These are phyloP conservation scores for Dicroscelio sp. DNA, from an alignment of 2,888 invertebrate genomes.

Conservation along the genomic window DNA sequence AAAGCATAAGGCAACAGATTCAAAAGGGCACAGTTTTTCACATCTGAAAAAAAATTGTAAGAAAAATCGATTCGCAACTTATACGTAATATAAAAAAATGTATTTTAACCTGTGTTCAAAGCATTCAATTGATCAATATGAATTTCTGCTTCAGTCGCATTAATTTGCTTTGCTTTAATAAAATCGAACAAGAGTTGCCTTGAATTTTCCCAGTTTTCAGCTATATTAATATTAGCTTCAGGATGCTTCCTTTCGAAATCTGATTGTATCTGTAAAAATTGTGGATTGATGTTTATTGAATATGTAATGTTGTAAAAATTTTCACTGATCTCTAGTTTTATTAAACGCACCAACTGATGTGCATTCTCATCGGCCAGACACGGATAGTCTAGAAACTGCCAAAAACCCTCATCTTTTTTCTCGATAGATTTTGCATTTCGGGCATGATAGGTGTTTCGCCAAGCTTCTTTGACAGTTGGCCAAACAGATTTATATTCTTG, in stretches of 20 bases:
- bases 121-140: neutral
- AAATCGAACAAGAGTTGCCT: neutral
- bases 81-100: too few relatives aligned
- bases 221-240: neutral
- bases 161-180: constrained; percentile 3
- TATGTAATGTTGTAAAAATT: neutral
- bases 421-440: neutral
- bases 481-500: neutral
- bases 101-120: too few relatives aligned
- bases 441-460: constrained; percentile 1
- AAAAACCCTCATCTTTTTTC: constrained; percentile 10
- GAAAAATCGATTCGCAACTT: too few relatives aligned
- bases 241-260: neutral
- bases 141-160: neutral
- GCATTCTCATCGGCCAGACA: constrained; percentile 5
- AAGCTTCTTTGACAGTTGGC: neutral
- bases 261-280: constrained; percentile 3
- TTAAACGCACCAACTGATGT: constrained; percentile 10
- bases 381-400: constrained; percentile 25
- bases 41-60: constrained; percentile 7
- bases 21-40: neutral
- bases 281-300: neutral
- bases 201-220: neutral
- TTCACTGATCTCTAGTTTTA: neutral
- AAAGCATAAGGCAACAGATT: neutral